Percentiles rank a stretch among this genome's conserved stretches.
These are phyloP conservation scores for Chascanopsetta lugubris DNA, from an alignment of 2,113 vertebrate species.

Conservation along the genomic window DNA sequence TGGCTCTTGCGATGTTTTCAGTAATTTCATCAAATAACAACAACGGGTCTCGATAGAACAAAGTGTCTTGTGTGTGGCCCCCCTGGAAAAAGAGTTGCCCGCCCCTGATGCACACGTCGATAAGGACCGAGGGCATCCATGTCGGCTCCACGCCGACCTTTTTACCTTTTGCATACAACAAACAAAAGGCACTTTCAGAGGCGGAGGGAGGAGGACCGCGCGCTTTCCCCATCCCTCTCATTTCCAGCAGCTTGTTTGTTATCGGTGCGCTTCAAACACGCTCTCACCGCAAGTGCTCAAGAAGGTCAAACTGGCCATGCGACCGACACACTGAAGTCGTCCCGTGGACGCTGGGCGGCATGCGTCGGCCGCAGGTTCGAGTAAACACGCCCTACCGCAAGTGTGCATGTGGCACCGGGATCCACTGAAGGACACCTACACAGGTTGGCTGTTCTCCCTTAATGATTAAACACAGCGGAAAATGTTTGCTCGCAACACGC, in stretches of 20 bases:
- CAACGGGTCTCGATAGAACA: too few relatives aligned
- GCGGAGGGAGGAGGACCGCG: conserved; percentile 26
- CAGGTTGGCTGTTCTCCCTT: conserved; percentile 63
- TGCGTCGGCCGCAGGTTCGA: conserved; percentile 59
- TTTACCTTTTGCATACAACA: conserved; percentile 32
- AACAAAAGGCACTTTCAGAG: conserved; percentile 68
- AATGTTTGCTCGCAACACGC: conserved; percentile 69
- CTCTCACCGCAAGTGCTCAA: conserved; percentile 64
- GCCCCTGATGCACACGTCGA: too few relatives aligned
- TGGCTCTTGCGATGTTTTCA: too few relatives aligned
- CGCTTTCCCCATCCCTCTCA: conserved; percentile 20
- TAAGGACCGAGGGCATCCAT: not conserved
- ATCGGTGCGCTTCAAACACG: conserved; percentile 63
- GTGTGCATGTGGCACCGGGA: conserved; percentile 67
- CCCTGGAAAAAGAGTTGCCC: too few relatives aligned
- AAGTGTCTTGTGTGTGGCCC: too few relatives aligned
- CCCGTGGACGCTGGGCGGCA: conserved; percentile 58
- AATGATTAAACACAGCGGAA: conserved; percentile 64
- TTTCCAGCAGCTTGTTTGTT: conserved; percentile 66
- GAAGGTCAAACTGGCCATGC: conserved; percentile 77
- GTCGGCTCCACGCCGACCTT: conserved; percentile 23
- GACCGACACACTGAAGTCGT: conserved; percentile 71
- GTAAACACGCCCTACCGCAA: conserved; percentile 75
- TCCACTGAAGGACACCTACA: conserved; percentile 70
- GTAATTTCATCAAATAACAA: too few relatives aligned